phyloP scores from a whole-genome alignment of 1,140 invertebrate genomes.

The Drosophila pachea region DNA sequence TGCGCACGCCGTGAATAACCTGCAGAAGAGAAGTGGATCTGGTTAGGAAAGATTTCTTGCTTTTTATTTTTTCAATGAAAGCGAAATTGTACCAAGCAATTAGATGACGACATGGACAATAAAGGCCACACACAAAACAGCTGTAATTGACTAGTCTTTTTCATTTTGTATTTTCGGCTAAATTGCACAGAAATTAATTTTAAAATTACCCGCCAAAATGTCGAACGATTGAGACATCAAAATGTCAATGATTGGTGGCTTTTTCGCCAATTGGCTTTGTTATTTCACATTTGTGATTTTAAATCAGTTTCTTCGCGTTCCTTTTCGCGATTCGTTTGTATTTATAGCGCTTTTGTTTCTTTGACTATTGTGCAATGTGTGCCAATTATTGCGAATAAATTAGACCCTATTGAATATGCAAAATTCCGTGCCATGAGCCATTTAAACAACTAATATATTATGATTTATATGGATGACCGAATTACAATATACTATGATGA shows the following conservation, averaged over 20 bases:
- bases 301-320: too few species aligned
- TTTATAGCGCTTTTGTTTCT: conserved; percentile 22
- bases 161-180: conserved; percentile 14
- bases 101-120: conserved; percentile 64
- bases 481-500: conserved; percentile 27
- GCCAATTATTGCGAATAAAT: conserved; percentile 73
- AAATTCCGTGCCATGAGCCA: conserved; percentile 7
- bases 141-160: conserved; percentile 46
- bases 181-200: conserved; percentile 74
- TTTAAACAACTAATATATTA: conserved; percentile 20
- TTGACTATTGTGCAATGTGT: conserved; percentile 65
- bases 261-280: conserved; percentile 38
- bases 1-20: conserved; percentile 90
- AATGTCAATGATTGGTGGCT: conserved; percentile 69
- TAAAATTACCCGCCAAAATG: conserved; percentile 73
- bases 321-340: conserved; percentile 5
- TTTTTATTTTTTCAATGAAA: conserved; percentile 50
- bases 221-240: conserved; percentile 70
- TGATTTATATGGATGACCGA: conserved; percentile 43
- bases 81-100: conserved; percentile 64
- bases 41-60: conserved; percentile 40
- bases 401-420: conserved; percentile 65
- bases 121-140: conserved; percentile 60
- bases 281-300: conserved; percentile 36
- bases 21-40: conserved; percentile 75